Percentiles rank a stretch among this genome's conserved stretches.
phyloP scores from a whole-genome alignment of 2,888 invertebrate genomes.

The Pristionchus mayeri region DNA sequence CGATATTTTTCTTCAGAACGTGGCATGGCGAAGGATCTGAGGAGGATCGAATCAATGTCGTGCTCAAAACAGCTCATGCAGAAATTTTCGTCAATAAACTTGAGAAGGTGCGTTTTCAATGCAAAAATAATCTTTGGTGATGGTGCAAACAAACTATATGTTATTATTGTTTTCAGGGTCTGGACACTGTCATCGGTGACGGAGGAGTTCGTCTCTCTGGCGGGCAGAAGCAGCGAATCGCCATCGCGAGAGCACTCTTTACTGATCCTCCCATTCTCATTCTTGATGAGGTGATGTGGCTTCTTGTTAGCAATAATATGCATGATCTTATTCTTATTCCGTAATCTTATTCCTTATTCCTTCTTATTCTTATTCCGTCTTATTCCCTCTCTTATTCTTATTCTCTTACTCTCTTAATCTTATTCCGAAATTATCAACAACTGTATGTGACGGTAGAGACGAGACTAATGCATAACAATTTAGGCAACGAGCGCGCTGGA shows the following conservation, averaged over 20 bases:
- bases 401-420: no score
- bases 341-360: no score
- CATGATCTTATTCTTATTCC: no score
- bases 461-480: not conserved
- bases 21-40: conserved; percentile 29
- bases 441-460: no score
- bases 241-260: conserved; percentile 36
- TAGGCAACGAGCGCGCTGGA: conserved; percentile 31
- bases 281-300: conserved; percentile 37
- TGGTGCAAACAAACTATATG: no score
- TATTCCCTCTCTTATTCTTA: no score
- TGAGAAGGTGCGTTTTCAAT: conserved; percentile 12
- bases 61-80: conserved; percentile 17
- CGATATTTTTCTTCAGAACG: not conserved
- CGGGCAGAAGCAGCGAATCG: conserved; percentile 40
- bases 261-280: conserved; percentile 39
- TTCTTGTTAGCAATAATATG: no score
- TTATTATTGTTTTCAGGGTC: no score
- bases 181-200: not conserved
- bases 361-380: no score
- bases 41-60: not conserved
- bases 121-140: no score
- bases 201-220: conserved; percentile 19
- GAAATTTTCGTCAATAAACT: conserved; percentile 3
- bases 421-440: no score